phyloP scores from a whole-genome alignment of 2,797 vertebrate genomes.

The Somateria mollissima region DNA sequence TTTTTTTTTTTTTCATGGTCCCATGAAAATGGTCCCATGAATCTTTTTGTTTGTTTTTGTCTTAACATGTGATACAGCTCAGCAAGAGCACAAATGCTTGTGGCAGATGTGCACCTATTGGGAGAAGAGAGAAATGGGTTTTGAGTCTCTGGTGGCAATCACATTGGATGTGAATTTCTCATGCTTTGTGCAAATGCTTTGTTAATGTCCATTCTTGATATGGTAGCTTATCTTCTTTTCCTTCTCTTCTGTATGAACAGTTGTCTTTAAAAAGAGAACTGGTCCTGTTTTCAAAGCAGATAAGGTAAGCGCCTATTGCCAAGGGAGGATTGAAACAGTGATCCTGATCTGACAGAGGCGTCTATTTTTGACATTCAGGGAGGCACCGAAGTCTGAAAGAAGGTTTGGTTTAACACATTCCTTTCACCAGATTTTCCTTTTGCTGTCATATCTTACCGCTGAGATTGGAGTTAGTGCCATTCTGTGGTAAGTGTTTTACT shows the following conservation, averaged over 20 bases:
- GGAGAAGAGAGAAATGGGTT: not conserved
- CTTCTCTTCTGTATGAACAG: not conserved
- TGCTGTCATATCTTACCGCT: not conserved
- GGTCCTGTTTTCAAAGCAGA: not conserved
- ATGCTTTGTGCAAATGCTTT: not conserved
- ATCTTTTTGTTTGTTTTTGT: not conserved
- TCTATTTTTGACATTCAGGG: slow-evolving; percentile 29
- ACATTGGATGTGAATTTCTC: not conserved
- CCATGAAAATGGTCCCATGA: accelerated
- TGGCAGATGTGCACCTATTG: not conserved
- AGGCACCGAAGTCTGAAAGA: not conserved
- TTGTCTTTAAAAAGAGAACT: not conserved
- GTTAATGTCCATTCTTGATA: not conserved
- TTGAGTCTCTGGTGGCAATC: not conserved
- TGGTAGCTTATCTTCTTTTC: not conserved
- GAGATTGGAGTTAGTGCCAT: not conserved
- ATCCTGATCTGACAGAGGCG: slow-evolving; percentile 25
- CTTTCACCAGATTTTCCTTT: slow-evolving; percentile 31
- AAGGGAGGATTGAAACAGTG: slow-evolving; percentile 9
- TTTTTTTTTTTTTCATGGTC: not conserved
- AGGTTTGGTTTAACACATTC: slow-evolving; percentile 37
- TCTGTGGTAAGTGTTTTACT: not conserved
- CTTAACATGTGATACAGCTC: not conserved
- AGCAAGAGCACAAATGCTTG: not conserved
- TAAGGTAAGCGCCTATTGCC: not conserved